phyloP scores from a whole-genome alignment of 2,113 vertebrate species.

The Felis chaus region DNA sequence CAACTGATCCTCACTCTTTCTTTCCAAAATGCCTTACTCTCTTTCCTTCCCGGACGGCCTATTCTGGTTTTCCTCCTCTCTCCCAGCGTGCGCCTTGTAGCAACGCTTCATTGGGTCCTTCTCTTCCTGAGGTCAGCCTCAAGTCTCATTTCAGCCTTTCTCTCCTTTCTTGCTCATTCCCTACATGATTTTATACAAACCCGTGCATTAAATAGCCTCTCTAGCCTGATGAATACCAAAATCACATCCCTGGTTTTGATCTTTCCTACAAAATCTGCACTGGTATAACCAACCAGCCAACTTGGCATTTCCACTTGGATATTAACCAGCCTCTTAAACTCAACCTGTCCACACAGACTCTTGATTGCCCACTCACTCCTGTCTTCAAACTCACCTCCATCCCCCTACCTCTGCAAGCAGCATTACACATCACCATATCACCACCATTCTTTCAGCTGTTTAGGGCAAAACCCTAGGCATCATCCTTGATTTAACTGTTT shows the following conservation, averaged over 20 bases:
- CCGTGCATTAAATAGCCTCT: not conserved
- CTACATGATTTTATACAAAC: not conserved
- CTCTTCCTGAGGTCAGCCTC: not conserved
- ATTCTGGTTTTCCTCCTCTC: not conserved
- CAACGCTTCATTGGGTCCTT: not conserved
- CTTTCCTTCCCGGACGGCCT: not conserved
- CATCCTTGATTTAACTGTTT: not conserved
- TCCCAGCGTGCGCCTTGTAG: not conserved
- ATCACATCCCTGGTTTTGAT: not conserved
- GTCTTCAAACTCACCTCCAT: not conserved
- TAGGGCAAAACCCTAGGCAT: not conserved
- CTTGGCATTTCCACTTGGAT: not conserved
- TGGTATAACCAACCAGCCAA: not conserved
- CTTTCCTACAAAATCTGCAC: not conserved
- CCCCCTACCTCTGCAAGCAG: not conserved
- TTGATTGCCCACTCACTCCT: not conserved
- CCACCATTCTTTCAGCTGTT: not conserved
- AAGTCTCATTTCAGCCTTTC: not conserved
- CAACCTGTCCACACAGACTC: not conserved
- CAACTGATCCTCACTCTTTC: fast-evolving
- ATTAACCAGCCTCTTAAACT: not conserved
- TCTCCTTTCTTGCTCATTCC: not conserved
- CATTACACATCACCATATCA: not conserved
- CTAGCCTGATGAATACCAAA: not conserved
- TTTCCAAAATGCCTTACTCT: not conserved